Evolutionary conservation across 1,140 invertebrate genomes (phyloP), one percentile per base, ranked within the genome.

Genomic region (Galendromus occidentalis): DNA sequence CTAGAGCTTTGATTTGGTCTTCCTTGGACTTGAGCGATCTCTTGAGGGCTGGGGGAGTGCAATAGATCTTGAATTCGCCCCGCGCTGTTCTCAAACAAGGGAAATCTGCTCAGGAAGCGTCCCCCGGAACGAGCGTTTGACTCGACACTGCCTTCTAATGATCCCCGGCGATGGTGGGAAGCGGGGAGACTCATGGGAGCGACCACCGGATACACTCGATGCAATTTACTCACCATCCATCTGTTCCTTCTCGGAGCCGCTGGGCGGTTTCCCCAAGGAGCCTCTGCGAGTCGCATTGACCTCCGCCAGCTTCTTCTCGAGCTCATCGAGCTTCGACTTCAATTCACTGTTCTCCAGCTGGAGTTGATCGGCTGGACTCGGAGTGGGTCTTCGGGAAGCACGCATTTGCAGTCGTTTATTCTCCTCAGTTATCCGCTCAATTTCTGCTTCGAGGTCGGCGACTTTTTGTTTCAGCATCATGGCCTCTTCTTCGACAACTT

Each of bases 401-500:
- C 71, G 69, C 41, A 75, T 64, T 39, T 73, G 71, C 69, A 85
- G 72, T 66, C 81, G 80, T 71, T 83, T 85, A 72, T 87, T 87
- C 73, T 87, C 86, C 44, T 81, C 77, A 65, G 76, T 75, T 41
- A 87, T 71, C 72, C 83, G 84, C 70, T 87, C 85, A 74, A 86
- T 85, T 71, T 88, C 86, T 9, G 76, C 75, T 75, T 87, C 85
- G 42, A 87, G 72, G 42, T 75, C 79, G 69, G 81, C 79, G 47
- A 81, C 79, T 74, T 83, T 85, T 29, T 79, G 75, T 68, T 83
- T 76, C 64, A 86, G 72, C 30, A 84, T 80, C 42, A 71, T 74
- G 20, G 83, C 82, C 76, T 87, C 85, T 76, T 85, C 83, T 73
- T 86, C 83, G 42, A 85, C 80, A 1, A 84, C 75, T 75, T 85